Evolutionary conservation across 2,888 invertebrate species (phyloP), one percentile per base, ranked within the genome.

Genomic region (Cylindroiulus punctatus): DNA sequence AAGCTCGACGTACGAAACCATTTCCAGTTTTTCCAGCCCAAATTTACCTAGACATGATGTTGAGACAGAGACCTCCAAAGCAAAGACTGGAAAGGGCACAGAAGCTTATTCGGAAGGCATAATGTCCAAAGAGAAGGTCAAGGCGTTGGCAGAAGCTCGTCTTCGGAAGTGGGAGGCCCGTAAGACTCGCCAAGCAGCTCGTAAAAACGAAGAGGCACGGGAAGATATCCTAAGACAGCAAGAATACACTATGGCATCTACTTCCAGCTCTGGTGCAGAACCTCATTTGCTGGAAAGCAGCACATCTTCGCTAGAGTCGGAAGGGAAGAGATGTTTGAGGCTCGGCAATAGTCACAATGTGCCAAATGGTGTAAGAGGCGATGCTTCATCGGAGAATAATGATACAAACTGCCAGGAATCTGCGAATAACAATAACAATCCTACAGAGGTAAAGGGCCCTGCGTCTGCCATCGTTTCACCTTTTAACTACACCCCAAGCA

Each of bases 381-480:
- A 44, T n/a, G 47, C 22, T 14, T 12, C 10, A 19, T 36, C 12
- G 2, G 86, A 81, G 36, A 36, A 44, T 19, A 42, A 83, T 26
- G 47, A 26, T 26, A 22, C 22, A 12, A 47, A 30, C 52, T 26
- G 47, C 44, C 84, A 52, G 30, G 22, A n/a, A 57, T n/a, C 22
- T n/a, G 42, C 32, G 14, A 42, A 36, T 81, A 81, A 32, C 81
- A 85, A 85, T 42, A 76, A 85, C 81, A 65, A 85, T 65, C 40
- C 26, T 42, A 17, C 40, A 8, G 86, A 87, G 22, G 84, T 19
- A 5, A 86, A 85, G 47, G 42, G 76, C 1, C 87, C 87, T 14
- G 47, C 90, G 8, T 91, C 92, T 19, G 92, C 92, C 5, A 91
- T 92, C 84, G 92, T 92, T 36, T 90, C 91, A 26, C 92, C 92